Evolutionary conservation across 2,797 vertebrate genomes (phyloP), one percentile per base, ranked within the genome.

Genomic region (Manis javanica): DNA sequence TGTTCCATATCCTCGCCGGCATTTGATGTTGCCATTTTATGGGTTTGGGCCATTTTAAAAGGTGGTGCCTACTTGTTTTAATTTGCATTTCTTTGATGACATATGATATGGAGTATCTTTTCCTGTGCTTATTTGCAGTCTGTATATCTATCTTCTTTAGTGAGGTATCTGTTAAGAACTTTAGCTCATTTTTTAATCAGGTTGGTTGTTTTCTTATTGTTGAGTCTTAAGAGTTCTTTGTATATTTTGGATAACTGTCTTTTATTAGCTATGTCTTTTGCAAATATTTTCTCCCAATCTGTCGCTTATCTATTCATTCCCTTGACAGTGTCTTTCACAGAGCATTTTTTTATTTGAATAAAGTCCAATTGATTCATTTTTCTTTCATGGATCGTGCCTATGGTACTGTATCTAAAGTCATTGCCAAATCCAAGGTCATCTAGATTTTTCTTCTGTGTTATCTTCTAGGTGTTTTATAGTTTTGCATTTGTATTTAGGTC

Each of bases 301-400:
- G 0, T 92, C 53, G 26, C 24, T 66, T 91, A 39, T 49, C 57
- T 79, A 84, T 72, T 90, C 26, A 23, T 55, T 90, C n/a, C 51
- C 24, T 53, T 39, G 55, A 74, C 37, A 29, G 3, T 55, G 4
- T 88, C 69, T 42, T 69, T 81, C 14, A 21, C 37, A 26, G 15
- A 71, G 10, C n/a, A n/a, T 13, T 84, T 85, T 88, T 82, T 75
- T 51, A 82, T 89, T 84, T 77, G 42, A 88, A 82, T 82, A 53
- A 91, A 93, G 26, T 57, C 6, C 2, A 59, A 37, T 5, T 87
- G 72, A 59, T 89, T 21, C 26, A 0, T 49, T 66, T 24, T 71
- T 90, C 49, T 87, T 81, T 83, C n/a, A 24, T 61, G 51, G 31
- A 37, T 90, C 29, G 19, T 87, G 37, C 23, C 23, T 90, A 90